Conservation (phyloP, 1,140 invertebrate genomes). For the Mycetomoellerius zeteki region DNA sequence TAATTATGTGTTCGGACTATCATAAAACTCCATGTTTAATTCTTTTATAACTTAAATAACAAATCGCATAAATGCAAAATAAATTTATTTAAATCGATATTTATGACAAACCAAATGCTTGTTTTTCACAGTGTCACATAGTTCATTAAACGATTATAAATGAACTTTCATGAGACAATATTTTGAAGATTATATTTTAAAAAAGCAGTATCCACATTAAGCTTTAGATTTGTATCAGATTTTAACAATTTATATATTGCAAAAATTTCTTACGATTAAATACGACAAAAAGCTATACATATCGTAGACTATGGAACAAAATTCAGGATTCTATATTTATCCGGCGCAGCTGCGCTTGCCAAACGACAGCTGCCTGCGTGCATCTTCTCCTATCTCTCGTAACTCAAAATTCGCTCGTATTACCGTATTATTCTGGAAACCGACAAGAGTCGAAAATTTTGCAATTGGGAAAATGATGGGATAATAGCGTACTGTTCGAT, state of each 20-base stretch:
- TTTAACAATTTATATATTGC: background rate
- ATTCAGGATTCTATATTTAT: conserved; percentile 78
- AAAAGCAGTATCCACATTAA: background rate
- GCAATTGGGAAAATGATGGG: background rate
- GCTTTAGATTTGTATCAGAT: background rate
- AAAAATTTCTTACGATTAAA: conserved; percentile 36
- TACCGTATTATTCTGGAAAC: conserved; percentile 39
- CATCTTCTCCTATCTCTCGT: conserved; percentile 73
- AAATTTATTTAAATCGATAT: conserved; percentile 14
- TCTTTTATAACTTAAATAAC: conserved; percentile 5
- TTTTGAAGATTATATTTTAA: background rate
- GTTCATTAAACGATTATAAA: background rate
- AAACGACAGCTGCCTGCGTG: conserved; percentile 75
- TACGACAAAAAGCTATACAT: conserved; percentile 66
- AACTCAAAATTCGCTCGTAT: conserved; percentile 67
- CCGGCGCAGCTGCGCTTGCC: conserved; percentile 74
- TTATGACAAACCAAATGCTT: conserved; percentile 25
- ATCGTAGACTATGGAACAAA: conserved; percentile 65
- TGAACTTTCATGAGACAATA: background rate
- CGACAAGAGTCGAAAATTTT: conserved; percentile 16
- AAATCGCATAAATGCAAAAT: background rate
- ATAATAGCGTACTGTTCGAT: background rate
- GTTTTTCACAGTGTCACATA: background rate
- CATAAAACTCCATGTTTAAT: conserved; percentile 40
- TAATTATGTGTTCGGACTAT: conserved; percentile 17